These are phyloP conservation scores for Catagonus wagneri DNA, from an alignment of 2,113 vertebrate species.

Conservation along the genomic window DNA sequence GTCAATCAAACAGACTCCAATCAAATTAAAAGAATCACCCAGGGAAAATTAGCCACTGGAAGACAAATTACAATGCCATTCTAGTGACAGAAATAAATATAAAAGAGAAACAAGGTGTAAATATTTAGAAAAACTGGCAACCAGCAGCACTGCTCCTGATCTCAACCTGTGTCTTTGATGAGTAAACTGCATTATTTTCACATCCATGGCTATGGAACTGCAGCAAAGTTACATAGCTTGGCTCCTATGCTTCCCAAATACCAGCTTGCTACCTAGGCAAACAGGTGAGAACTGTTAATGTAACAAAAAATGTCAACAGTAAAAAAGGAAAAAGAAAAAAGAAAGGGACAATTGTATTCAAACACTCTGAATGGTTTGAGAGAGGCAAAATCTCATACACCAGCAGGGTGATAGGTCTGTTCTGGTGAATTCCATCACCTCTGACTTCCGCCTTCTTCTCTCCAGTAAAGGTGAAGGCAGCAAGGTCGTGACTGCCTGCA, in stretches of 20 bases:
- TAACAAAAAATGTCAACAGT: not conserved
- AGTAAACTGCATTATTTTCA: not conserved
- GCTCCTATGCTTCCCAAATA: rapidly evolving
- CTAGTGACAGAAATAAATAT: rapidly evolving
- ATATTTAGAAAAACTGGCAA: not conserved
- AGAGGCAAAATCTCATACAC: rapidly evolving
- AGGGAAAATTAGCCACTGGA: rapidly evolving
- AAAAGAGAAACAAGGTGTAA: not conserved
- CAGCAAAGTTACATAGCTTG: not conserved
- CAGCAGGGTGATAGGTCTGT: not conserved
- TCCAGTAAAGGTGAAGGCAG: not conserved
- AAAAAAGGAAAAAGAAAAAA: too few species aligned
- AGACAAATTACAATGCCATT: rapidly evolving
- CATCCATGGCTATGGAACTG: rapidly evolving
- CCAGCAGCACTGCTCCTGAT: rapidly evolving
- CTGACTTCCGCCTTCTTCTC: not conserved
- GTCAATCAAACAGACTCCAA: too few species aligned
- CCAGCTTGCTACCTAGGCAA: not conserved
- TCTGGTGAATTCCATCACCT: not conserved
- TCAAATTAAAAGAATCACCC: too few species aligned
- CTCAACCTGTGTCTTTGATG: rapidly evolving
- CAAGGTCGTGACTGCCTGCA: not conserved
- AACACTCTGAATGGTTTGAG: not conserved
- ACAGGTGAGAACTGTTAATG: not conserved
- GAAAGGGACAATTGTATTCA: not conserved